Percentiles rank a stretch among this genome's conserved stretches.
Conservation (phyloP, 2,888 invertebrate species). For the Pheosia gnoma region DNA sequence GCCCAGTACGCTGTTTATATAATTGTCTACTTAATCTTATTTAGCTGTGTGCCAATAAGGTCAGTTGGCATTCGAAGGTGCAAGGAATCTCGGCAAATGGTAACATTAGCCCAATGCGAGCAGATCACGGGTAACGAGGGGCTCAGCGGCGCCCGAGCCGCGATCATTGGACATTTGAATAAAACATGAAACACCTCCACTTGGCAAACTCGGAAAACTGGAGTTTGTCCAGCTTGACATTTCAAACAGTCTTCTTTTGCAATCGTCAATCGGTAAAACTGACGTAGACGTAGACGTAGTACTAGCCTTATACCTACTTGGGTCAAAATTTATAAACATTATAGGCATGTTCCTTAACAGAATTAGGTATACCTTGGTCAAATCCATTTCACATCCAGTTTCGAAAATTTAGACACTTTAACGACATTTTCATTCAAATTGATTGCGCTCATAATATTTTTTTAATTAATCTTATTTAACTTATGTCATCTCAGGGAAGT, state of each 20-base stretch:
- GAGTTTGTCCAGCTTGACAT: not conserved
- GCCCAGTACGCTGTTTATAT: too few species aligned
- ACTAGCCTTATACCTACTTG: too few species aligned
- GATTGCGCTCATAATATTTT: too few species aligned
- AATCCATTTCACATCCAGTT: too few species aligned
- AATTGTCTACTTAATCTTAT: conserved; percentile 11
- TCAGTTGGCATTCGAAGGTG: conserved; percentile 48
- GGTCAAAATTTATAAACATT: too few species aligned
- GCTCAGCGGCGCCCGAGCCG: conserved; percentile 41
- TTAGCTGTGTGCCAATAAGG: conserved; percentile 49
- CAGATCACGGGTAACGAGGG: conserved; percentile 53
- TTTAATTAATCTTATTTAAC: not conserved
- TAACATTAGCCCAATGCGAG: conserved; percentile 64
- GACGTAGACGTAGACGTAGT: too few species aligned
- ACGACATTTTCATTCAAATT: too few species aligned
- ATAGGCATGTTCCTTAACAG: too few species aligned
- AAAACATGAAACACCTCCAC: conserved; percentile 66
- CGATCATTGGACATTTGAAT: conserved; percentile 73
- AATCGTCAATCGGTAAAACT: too few species aligned
- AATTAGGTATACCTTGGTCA: too few species aligned
- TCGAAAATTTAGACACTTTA: too few species aligned
- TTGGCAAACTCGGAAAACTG: conserved; percentile 18
- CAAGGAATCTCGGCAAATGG: conserved; percentile 69
- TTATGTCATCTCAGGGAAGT: not conserved
- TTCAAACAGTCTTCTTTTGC: not conserved